Percentiles rank a stretch among this genome's conserved stretches.
Evolutionary conservation across 2,888 invertebrate genomes (phyloP).

Genomic region (Oscheius sp.): DNA sequence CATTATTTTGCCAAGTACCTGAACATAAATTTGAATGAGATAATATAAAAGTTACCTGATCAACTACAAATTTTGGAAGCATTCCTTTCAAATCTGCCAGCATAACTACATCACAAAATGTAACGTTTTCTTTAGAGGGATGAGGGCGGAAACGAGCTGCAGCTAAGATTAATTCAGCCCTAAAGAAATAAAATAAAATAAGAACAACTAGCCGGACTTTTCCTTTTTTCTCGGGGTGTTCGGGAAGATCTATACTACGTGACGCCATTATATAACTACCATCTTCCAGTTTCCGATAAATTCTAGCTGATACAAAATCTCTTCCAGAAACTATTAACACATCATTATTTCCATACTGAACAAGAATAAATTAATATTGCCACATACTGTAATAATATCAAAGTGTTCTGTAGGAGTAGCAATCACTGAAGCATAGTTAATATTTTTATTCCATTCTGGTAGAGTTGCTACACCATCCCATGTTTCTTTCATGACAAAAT

Average conservation of each 20-base stretch:
- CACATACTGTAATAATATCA: constrained; percentile 58
- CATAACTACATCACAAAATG: constrained; percentile 58
- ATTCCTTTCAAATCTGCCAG: constrained; percentile 57
- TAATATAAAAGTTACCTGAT: constrained; percentile 41
- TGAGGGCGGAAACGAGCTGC: constrained; percentile 55
- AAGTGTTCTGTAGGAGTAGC: constrained; percentile 55
- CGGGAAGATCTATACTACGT: constrained; percentile 47
- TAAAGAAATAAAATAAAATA: constrained; percentile 13
- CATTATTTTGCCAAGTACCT: constrained; percentile 56
- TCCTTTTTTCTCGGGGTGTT: constrained; percentile 27
- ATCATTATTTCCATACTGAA: constrained; percentile 63
- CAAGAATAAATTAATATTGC: neutral
- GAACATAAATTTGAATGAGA: neutral
- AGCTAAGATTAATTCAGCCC: constrained; percentile 52
- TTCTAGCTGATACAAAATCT: constrained; percentile 57
- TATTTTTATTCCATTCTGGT: constrained; percentile 63
- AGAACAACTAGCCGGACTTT: constrained; percentile 27
- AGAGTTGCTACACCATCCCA: constrained; percentile 50
- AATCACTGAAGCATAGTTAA: constrained; percentile 56
- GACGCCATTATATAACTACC: constrained; percentile 52
- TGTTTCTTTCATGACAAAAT: constrained; percentile 49
- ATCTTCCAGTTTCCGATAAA: constrained; percentile 43
- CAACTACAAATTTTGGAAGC: constrained; percentile 52
- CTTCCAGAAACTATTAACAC: constrained; percentile 58
- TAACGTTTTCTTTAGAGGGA: constrained; percentile 41